Evolutionary conservation across 2,888 invertebrate genomes (phyloP), one percentile per base, ranked within the genome.

Genomic region (Clostera curtula): DNA sequence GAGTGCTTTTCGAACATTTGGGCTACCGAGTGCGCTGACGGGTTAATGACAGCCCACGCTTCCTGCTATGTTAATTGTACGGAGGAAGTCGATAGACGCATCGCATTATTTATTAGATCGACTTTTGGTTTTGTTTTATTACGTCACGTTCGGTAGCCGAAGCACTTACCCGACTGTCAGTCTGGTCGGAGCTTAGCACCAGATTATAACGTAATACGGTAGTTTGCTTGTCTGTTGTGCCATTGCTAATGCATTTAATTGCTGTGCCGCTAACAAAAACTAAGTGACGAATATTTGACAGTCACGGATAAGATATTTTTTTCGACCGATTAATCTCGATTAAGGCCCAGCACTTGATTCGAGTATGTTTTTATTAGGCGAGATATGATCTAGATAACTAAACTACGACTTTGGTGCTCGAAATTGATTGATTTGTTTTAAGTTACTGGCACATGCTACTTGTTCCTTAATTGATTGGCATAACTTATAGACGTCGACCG

Each of bases 171-270:
- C 60, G 68, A 51, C 73, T 79, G 82, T 80, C 82, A 77, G 66
- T 75, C 69, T 50, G 48, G 39, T 40, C 35, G 62, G 40, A 56
- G 70, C 67, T 77, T 72, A 76, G 58, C 56, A 56, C n/a, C 67
- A 68, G 76, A 77, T 80, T 77, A 80, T 60, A 79, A 79, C 80
- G 80, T 82, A 82, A 79, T 68, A 79, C 82, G 71, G 82, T 80
- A 82, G 82, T 80, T 62, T 65, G 64, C 57, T 58, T 60, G 67
- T 65, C 63, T 60, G 65, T 60, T 58, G 56, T 66, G 67, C 67
- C 68, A 61, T 68, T 74, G 68, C 66, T 68, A 74, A 74, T 63
- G 59, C 56, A 55, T 65, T 75, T 75, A 74, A 77, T 75, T 76
- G 64, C 61, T 54, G 37, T 56, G 44, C 43, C 47, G 37, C 46